A percentile compares a stretch with the other conserved stretches of the same genome.
These are phyloP conservation scores for Scomber japonicus DNA, from an alignment of 2,113 vertebrate species.

Conservation along the genomic window DNA sequence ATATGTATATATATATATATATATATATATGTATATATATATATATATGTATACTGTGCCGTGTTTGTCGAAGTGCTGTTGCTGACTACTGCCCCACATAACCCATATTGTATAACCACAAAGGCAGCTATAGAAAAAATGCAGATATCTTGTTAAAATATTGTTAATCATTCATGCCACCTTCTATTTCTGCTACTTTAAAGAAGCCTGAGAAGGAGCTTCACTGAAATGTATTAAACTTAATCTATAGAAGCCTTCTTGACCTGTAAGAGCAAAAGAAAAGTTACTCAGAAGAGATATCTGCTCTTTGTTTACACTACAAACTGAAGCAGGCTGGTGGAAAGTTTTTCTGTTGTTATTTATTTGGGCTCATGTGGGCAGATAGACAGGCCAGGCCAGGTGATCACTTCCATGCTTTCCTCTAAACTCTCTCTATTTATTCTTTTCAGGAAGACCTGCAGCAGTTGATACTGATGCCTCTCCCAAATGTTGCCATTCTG, in stretches of 20 bases:
- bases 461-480: conserved; percentile 88
- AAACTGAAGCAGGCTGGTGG: conserved; percentile 43
- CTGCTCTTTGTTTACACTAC: conserved; percentile 66
- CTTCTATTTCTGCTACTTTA: conserved; percentile 1
- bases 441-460: conserved; percentile 89
- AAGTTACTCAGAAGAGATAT: background rate
- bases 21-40: no score
- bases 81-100: conserved; percentile 17
- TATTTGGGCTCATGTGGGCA: conserved; percentile 28
- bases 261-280: background rate
- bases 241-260: conserved; percentile 12
- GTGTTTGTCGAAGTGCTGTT: background rate
- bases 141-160: background rate
- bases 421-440: conserved; percentile 35
- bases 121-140: conserved; percentile 1
- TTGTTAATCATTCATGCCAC: conserved; percentile 15
- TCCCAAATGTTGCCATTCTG: conserved; percentile 89
- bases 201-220: background rate
- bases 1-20: no score
- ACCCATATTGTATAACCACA: conserved; percentile 7
- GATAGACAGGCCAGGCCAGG: conserved; percentile 2
- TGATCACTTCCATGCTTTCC: background rate
- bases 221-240: background rate
- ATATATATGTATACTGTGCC: background rate
- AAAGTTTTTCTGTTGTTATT: conserved; percentile 52